Conservation (phyloP, 2,888 invertebrate species). For the Linnaemya tessellans region DNA sequence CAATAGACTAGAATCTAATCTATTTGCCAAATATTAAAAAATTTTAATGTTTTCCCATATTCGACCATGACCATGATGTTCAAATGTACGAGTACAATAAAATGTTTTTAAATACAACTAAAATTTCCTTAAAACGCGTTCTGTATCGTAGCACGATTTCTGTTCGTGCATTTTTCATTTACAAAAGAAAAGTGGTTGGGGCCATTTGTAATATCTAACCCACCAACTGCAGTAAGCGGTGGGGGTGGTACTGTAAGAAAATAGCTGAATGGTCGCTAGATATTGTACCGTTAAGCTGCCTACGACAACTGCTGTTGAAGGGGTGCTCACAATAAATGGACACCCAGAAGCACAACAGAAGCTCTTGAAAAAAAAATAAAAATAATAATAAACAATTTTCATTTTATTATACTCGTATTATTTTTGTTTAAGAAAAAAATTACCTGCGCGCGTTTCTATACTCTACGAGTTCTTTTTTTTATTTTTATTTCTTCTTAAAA, state of each 20-base stretch:
- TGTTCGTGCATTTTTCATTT: conserved; percentile 69
- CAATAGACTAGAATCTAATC: too few relatives aligned
- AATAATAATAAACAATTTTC: conserved; percentile 43
- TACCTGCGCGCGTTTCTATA: conserved; percentile 58
- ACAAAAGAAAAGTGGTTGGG: conserved; percentile 31
- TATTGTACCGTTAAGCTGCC: conserved; percentile 22
- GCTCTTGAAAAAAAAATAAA: conserved; percentile 40
- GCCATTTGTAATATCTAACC: not conserved
- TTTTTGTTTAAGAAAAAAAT: conserved; percentile 12
- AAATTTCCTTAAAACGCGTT: conserved; percentile 64
- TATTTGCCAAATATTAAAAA: too few relatives aligned
- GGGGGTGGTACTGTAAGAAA: conserved; percentile 1
- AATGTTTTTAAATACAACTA: conserved; percentile 52
- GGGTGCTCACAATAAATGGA: conserved; percentile 57
- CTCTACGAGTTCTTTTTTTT: too few relatives aligned
- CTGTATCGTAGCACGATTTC: conserved; percentile 65
- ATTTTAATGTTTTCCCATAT: not conserved
- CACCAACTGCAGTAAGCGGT: not conserved
- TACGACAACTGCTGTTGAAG: conserved; percentile 54
- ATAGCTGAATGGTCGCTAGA: conserved; percentile 28
- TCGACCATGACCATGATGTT: not conserved
- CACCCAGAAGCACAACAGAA: conserved; percentile 22
- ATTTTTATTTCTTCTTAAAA: not conserved
- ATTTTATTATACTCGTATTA: conserved; percentile 13
- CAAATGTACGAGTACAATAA: not conserved